Conservation (phyloP, 1,140 invertebrate genomes). For the Phymastichus coffea region DNA sequence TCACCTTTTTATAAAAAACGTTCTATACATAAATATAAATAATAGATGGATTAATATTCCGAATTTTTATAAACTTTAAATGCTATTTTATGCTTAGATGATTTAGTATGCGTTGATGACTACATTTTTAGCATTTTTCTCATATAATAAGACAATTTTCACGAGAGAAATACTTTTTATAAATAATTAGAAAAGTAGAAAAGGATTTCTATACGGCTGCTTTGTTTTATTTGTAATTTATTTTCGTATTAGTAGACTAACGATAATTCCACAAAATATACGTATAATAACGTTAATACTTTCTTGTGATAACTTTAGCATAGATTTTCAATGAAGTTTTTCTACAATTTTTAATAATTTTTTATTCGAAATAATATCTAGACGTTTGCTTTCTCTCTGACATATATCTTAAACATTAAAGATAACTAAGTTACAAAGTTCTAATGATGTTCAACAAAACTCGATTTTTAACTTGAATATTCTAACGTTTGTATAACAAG, state of each 20-base stretch:
- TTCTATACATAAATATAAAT: neutral
- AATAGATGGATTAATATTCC: neutral
- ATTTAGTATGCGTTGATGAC: too few species aligned
- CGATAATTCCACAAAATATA: neutral
- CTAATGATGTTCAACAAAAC: neutral
- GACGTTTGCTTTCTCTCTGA: neutral
- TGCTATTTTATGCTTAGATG: too few species aligned
- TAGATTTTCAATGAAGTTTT: slow-evolving; percentile 6
- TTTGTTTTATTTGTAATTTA: slow-evolving; percentile 6
- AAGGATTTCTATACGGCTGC: slow-evolving; percentile 2
- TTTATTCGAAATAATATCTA: neutral
- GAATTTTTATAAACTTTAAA: neutral
- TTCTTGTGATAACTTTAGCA: slow-evolving; percentile 13
- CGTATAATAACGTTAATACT: neutral
- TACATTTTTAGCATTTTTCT: too few species aligned
- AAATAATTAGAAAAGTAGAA: too few species aligned
- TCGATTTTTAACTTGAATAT: neutral
- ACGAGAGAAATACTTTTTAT: too few species aligned
- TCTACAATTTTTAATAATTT: slow-evolving; percentile 1
- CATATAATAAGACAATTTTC: too few species aligned
- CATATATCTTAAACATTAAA: neutral
- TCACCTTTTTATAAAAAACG: slow-evolving; percentile 3
- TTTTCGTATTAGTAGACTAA: slow-evolving; percentile 9
- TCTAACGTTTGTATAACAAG: too few species aligned
- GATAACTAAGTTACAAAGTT: neutral